Conservation (phyloP, 2,888 invertebrate species). For the Drosophila pullipes region DNA sequence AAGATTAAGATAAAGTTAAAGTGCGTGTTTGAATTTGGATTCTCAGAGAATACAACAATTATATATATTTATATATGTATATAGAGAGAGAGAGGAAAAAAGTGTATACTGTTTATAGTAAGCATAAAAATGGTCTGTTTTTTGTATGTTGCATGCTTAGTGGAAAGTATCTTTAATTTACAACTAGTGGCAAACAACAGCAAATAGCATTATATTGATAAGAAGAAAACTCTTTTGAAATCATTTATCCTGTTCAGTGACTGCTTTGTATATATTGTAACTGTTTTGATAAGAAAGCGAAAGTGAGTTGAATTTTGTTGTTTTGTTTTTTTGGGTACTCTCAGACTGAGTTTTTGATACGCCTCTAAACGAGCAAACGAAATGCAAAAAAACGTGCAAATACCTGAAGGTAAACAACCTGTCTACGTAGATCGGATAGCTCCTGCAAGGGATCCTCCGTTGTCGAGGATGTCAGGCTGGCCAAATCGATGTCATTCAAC, state of each 20-base stretch:
- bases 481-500: slow-evolving; percentile 85
- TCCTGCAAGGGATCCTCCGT: slow-evolving; percentile 88
- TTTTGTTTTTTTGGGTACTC: slow-evolving; percentile 21
- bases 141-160: slow-evolving; percentile 31
- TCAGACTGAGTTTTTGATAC: slow-evolving; percentile 38
- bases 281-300: slow-evolving; percentile 45
- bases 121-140: slow-evolving; percentile 19
- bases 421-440: slow-evolving; percentile 92
- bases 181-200: slow-evolving; percentile 24
- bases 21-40: slow-evolving; percentile 21
- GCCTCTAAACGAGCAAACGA: slow-evolving; percentile 71
- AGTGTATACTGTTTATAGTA: not conserved
- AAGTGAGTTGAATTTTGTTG: slow-evolving; percentile 12
- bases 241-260: slow-evolving; percentile 46
- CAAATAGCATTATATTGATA: slow-evolving; percentile 13
- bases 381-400: slow-evolving; percentile 72
- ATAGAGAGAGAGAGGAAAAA: not conserved
- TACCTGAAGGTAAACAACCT: slow-evolving; percentile 93
- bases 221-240: slow-evolving; percentile 11
- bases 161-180: slow-evolving; percentile 8
- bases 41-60: slow-evolving; percentile 13
- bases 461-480: slow-evolving; percentile 87
- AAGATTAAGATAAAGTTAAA: slow-evolving; percentile 10
- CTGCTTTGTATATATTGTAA: slow-evolving; percentile 30
- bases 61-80: not conserved